Conservation (phyloP, 2,888 invertebrate species). For the Ochropacha duplaris region DNA sequence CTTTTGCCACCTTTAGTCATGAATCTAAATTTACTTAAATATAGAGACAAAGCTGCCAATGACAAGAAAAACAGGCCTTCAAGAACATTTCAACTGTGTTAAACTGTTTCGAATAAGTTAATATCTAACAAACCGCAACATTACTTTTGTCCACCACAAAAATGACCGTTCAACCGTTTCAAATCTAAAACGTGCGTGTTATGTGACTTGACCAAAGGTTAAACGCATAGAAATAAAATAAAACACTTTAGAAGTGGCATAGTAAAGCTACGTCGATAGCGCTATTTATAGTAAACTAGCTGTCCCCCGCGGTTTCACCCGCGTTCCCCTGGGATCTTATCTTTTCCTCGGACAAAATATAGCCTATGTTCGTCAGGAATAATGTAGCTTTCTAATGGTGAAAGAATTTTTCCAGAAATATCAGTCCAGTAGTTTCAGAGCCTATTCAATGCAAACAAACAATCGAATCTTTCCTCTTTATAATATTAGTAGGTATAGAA, state of each 20-base stretch:
- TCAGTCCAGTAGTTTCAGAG: too few species aligned
- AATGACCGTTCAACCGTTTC: neutral
- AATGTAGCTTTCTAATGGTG: neutral
- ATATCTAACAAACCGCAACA: neutral
- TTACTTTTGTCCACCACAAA: neutral
- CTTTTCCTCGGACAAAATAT: too few species aligned
- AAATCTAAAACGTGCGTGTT: slow-evolving; percentile 1
- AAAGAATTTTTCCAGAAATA: too few species aligned
- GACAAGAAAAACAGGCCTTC: neutral
- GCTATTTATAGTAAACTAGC: neutral
- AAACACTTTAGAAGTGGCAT: neutral
- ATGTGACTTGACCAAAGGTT: neutral
- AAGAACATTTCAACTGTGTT: neutral
- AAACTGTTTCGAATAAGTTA: neutral
- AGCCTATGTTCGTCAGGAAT: neutral
- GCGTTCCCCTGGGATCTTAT: too few species aligned
- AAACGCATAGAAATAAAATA: neutral
- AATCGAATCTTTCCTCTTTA: too few species aligned
- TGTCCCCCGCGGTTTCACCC: too few species aligned
- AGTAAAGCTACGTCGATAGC: too few species aligned
- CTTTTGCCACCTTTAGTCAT: neutral
- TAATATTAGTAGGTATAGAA: too few species aligned
- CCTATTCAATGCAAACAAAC: too few species aligned
- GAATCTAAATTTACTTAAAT: neutral
- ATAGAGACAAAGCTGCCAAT: neutral